These are phyloP conservation scores for Caenorhabditis briggsae DNA, from an alignment of 1,140 invertebrate genomes.

Conservation along the genomic window DNA sequence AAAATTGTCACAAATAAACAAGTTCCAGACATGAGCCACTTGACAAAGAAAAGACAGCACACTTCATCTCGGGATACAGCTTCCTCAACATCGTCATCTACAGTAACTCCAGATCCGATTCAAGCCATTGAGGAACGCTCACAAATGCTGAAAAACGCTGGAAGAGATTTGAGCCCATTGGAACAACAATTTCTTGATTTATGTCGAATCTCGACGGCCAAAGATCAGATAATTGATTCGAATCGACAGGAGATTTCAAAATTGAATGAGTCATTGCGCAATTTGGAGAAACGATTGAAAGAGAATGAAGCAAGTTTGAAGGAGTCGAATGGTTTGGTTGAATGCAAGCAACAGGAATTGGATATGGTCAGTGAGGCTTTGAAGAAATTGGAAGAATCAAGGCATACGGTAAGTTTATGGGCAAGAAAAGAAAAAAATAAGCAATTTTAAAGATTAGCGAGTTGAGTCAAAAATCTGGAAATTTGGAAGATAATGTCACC, in stretches of 20 bases:
- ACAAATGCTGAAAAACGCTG: conserved; percentile 28
- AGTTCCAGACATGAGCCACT: conserved; percentile 34
- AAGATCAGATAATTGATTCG: conserved; percentile 68
- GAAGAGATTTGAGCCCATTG: conserved; percentile 64
- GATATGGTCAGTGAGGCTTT: conserved; percentile 41
- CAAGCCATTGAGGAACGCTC: conserved; percentile 45
- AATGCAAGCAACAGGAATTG: conserved; percentile 31
- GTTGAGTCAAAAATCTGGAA: conserved; percentile 49
- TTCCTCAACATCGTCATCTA: conserved; percentile 42
- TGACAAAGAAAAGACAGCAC: conserved; percentile 24
- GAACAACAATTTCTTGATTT: conserved; percentile 70
- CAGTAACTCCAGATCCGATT: conserved; percentile 37
- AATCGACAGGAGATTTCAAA: conserved; percentile 65
- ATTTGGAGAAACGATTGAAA: conserved; percentile 54
- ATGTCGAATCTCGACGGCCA: conserved; percentile 65
- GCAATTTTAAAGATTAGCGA: conserved; percentile 35
- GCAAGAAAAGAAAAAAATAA: neutral
- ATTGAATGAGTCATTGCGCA: conserved; percentile 55
- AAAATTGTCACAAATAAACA: neutral
- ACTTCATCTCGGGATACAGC: conserved; percentile 34
- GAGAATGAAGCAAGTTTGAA: conserved; percentile 3
- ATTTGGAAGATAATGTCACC: conserved; percentile 41
- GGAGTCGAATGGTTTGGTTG: conserved; percentile 18
- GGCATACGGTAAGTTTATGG: neutral
- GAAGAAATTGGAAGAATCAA: conserved; percentile 29